phyloP scores from a whole-genome alignment of 2,797 vertebrate genomes.

The Lepilemur ruficaudatus region DNA sequence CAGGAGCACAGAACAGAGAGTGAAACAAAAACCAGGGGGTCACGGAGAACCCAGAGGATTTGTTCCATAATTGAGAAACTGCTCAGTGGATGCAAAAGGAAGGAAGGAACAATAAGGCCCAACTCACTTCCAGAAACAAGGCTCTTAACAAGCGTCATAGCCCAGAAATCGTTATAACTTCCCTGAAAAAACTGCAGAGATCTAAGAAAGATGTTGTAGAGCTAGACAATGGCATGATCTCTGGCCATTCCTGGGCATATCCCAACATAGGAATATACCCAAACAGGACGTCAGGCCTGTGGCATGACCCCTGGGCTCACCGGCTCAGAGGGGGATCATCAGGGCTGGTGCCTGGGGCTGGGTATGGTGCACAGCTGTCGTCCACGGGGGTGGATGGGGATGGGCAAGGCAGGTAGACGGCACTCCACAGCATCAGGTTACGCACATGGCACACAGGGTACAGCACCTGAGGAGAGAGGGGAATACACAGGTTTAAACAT shows the following conservation, averaged over 20 bases:
- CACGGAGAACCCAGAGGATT: not conserved
- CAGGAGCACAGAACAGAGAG: not conserved
- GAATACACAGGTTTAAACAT: not conserved
- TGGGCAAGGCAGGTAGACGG: constrained; percentile 96
- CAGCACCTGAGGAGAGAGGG: constrained; percentile 88
- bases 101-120: not conserved
- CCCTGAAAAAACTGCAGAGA: not conserved
- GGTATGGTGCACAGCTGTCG: constrained; percentile 95
- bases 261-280: not conserved
- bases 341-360: constrained; percentile 89
- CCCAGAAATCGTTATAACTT: not conserved
- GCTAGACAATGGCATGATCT: not conserved
- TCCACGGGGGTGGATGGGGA: constrained; percentile 95
- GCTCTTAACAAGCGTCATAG: not conserved
- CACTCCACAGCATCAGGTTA: constrained; percentile 98
- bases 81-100: not conserved
- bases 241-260: not conserved
- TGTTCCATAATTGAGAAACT: not conserved
- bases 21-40: not conserved
- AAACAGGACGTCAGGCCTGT: not conserved
- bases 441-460: constrained; percentile 97
- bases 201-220: not conserved
- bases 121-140: not conserved
- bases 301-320: constrained; percentile 85
- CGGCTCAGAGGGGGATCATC: constrained; percentile 95